Evolutionary conservation across 1,140 invertebrate genomes (phyloP).

Genomic region (Phocides pigmalion): DNA sequence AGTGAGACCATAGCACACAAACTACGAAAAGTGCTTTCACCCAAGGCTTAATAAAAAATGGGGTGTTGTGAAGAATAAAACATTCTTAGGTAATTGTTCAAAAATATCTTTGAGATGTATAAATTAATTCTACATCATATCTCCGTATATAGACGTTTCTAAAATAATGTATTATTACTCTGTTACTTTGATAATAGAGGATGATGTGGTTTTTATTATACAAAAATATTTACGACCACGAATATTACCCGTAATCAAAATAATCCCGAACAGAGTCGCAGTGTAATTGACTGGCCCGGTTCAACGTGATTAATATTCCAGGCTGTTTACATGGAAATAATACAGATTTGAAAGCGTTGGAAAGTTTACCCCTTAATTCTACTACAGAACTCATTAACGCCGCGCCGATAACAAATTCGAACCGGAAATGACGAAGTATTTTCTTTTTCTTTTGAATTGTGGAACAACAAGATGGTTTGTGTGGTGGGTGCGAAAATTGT

Average conservation of each 20-base stretch:
- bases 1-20: too few species aligned
- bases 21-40: too few species aligned
- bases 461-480: conserved; percentile 3
- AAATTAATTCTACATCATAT: too few species aligned
- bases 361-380: conserved; percentile 36
- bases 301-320: conserved; percentile 56
- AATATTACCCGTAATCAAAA: conserved; percentile 5
- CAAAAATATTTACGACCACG: neutral
- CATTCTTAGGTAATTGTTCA: too few species aligned
- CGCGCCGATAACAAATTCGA: conserved; percentile 35
- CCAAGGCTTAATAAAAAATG: too few species aligned
- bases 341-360: conserved; percentile 36
- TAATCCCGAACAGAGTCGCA: conserved; percentile 23
- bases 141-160: too few species aligned
- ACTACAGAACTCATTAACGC: conserved; percentile 37
- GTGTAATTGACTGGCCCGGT: conserved; percentile 52
- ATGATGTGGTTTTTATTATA: neutral
- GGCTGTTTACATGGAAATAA: conserved; percentile 47
- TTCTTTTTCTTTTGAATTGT: conserved; percentile 15
- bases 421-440: conserved; percentile 35
- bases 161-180: neutral
- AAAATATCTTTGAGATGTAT: too few species aligned
- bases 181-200: conserved; percentile 13
- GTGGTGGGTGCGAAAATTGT: neutral
- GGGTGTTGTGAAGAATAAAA: too few species aligned